Conservation (phyloP, 2,888 invertebrate genomes). For the Sinopyrophorus schimmeli region DNA sequence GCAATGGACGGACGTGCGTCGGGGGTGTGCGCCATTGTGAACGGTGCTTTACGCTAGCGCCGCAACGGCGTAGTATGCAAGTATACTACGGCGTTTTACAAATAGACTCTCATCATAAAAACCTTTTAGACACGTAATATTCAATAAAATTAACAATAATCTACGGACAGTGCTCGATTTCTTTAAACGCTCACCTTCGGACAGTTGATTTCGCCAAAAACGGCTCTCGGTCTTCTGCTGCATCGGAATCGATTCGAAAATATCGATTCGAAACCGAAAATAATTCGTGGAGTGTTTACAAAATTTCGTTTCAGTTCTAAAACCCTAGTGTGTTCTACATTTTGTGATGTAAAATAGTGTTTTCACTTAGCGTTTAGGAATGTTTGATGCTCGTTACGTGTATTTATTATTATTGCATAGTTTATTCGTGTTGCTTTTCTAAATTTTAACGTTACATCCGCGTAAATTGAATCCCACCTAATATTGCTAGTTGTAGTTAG, state of each 20-base stretch:
- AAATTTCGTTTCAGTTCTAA: slow-evolving; percentile 31
- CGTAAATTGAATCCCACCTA: no score
- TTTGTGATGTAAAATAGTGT: slow-evolving; percentile 48
- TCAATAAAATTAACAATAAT: slow-evolving; percentile 25
- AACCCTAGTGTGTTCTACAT: slow-evolving; percentile 51
- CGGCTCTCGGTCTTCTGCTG: slow-evolving; percentile 15
- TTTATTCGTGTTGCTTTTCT: slow-evolving; percentile 23
- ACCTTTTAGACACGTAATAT: slow-evolving; percentile 29
- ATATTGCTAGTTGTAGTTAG: no score
- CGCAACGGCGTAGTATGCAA: slow-evolving; percentile 45
- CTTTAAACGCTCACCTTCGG: no score
- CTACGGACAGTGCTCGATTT: slow-evolving; percentile 19
- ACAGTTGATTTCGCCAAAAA: neutral
- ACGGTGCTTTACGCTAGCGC: slow-evolving; percentile 40
- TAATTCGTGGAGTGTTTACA: slow-evolving; percentile 30
- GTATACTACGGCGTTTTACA: slow-evolving; percentile 44
- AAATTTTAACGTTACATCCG: slow-evolving; percentile 11
- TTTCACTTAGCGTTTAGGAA: slow-evolving; percentile 27
- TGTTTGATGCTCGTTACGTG: slow-evolving; percentile 18
- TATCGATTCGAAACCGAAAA: slow-evolving; percentile 46
- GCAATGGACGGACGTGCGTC: no score
- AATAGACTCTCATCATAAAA: slow-evolving; percentile 44
- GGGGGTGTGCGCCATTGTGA: slow-evolving; percentile 40
- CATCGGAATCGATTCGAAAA: slow-evolving; percentile 48
- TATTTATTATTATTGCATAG: slow-evolving; percentile 19